A percentile compares a stretch with the other conserved stretches of the same genome.
phyloP scores from a whole-genome alignment of 2,113 vertebrate genomes.

The Sander lucioperca region DNA sequence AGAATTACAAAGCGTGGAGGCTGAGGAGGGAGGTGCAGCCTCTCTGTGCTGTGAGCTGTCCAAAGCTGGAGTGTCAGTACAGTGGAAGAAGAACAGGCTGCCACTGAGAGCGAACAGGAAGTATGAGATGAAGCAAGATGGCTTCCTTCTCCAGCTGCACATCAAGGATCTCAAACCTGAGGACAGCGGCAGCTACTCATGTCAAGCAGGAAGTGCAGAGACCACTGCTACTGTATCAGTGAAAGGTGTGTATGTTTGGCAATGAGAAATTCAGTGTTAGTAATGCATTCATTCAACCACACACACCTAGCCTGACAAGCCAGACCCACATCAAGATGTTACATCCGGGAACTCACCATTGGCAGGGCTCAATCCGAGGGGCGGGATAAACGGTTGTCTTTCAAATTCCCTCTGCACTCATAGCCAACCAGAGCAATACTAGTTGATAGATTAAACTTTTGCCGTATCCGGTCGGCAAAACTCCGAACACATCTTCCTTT shows the following conservation, averaged over 20 bases:
- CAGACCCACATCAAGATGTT: too few relatives aligned
- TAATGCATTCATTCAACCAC: neutral
- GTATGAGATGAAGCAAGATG: slow-evolving; percentile 86
- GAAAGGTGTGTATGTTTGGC: slow-evolving; percentile 77
- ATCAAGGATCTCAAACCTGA: slow-evolving; percentile 82
- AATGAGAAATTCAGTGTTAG: neutral
- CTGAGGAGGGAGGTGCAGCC: slow-evolving; percentile 79
- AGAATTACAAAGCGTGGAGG: slow-evolving; percentile 80
- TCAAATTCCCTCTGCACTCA: too few relatives aligned
- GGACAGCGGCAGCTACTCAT: slow-evolving; percentile 86
- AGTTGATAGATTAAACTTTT: too few relatives aligned
- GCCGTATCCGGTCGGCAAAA: too few relatives aligned
- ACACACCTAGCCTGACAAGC: too few relatives aligned
- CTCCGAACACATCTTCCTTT: too few relatives aligned
- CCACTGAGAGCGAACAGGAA: slow-evolving; percentile 83
- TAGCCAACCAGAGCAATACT: too few relatives aligned
- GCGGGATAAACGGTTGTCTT: too few relatives aligned
- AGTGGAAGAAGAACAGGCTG: slow-evolving; percentile 80
- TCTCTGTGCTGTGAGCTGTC: slow-evolving; percentile 86
- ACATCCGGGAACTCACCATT: too few relatives aligned
- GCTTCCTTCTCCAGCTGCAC: slow-evolving; percentile 80
- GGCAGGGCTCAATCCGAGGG: too few relatives aligned
- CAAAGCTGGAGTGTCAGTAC: slow-evolving; percentile 67
- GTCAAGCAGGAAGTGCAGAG: slow-evolving; percentile 76
- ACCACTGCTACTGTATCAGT: slow-evolving; percentile 78